phyloP scores from a whole-genome alignment of 2,888 invertebrate genomes.

The Agrenia bidenticulata region DNA sequence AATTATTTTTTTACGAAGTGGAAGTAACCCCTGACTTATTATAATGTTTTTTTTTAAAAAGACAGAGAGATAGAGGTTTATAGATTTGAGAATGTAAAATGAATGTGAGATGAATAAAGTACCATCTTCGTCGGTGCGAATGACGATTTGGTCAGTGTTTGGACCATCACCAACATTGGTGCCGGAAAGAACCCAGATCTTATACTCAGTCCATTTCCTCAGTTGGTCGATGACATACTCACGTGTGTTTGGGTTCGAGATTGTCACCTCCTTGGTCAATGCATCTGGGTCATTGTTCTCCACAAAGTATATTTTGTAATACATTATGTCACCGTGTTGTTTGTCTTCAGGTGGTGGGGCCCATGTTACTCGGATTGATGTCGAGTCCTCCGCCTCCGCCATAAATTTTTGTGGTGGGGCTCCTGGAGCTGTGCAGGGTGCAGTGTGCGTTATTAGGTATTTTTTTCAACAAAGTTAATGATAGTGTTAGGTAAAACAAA shows the following conservation, averaged over 20 bases:
- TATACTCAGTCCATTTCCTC: constrained; percentile 92
- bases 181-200: constrained; percentile 94
- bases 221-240: constrained; percentile 82
- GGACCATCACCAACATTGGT: constrained; percentile 96
- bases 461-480: too few species aligned
- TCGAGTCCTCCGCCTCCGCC: constrained; percentile 83
- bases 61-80: background rate
- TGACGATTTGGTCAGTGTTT: constrained; percentile 83
- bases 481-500: too few species aligned
- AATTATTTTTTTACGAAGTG: too few species aligned
- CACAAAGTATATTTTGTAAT: constrained; percentile 91
- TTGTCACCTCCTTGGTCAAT: constrained; percentile 76
- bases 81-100: constrained; percentile 22
- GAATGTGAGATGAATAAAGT: constrained; percentile 62
- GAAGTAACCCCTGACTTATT: too few species aligned
- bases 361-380: constrained; percentile 87
- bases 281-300: constrained; percentile 76
- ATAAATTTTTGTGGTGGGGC: constrained; percentile 93
- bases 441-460: constrained; percentile 41
- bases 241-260: constrained; percentile 67
- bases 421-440: constrained; percentile 77
- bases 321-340: constrained; percentile 87
- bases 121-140: constrained; percentile 98
- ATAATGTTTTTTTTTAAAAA: too few species aligned
- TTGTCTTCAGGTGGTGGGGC: constrained; percentile 86